Evolutionary conservation across 35 echinoderm and acorn worm species (phyloP), one percentile per base, ranked within the genome.

Genomic region (Heliocidaris tuberculata): DNA sequence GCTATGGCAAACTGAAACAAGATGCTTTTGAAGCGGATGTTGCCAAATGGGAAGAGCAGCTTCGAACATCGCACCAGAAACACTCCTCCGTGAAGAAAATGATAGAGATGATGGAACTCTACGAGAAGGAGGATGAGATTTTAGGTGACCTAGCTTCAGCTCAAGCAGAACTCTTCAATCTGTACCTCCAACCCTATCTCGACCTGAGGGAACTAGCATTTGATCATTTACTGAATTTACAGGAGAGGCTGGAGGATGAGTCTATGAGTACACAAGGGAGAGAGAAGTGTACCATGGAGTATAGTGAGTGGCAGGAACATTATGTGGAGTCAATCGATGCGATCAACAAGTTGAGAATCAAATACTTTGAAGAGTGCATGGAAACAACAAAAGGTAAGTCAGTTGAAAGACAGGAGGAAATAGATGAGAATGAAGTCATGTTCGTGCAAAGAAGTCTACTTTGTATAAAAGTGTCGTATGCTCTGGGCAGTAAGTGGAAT

Each of bases 191-290:
- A 90, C 97, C 97, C n/a, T 98, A 97, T 49, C 65, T 98, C 48
- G 97, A 98, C 50, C 86, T 98, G 95, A 95, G 97, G 31, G 97
- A 98, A 85, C 60, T 98, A 94, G 94, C 97, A 0, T 98, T 97
- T 59, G 95, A 96, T 94, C 93, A 95, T 56, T 94, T 97, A 30
- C 94, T 98, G 48, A 71, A 96, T 49, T 92, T 98, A 31, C 96
- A 98, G 32, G 97, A 98, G 48, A 48, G 85, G 30, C 96, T 98
- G 2, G 95, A 97, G 85, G 97, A 97, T 95, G 96, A 98, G 85
- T 95, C 94, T 94, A 93, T 96, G 30, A 97, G 95, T 60, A 93
- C 78, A 48, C 93, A 94, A 27, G 94, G 92, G 27, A 85, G 96
- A 29, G 95, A 96, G 24, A 94, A 94, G 86, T 96, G 65, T 32